Evolutionary conservation across 2,797 vertebrate species (phyloP).

Genomic region (Schizopygopsis malacanthus): DNA sequence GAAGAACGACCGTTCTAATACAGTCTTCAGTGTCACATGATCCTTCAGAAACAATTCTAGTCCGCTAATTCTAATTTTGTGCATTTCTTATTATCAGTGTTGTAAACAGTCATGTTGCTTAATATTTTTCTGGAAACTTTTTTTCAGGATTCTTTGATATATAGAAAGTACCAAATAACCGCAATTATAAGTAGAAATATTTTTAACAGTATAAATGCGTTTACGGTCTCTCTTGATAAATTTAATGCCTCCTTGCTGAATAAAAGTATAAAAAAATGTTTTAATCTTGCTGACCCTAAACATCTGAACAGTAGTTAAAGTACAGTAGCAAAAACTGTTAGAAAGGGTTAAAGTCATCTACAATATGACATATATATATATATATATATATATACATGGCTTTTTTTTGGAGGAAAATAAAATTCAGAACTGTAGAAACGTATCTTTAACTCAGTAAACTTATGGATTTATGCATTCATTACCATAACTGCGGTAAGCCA

Average conservation of each 20-base stretch:
- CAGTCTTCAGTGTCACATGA: not conserved
- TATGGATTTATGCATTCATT: not conserved
- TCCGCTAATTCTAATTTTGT: no score
- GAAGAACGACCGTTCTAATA: no score
- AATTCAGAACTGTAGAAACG: not conserved
- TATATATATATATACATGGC: not conserved
- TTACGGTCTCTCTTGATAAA: not conserved
- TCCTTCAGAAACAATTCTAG: not conserved
- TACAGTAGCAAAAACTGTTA: not conserved
- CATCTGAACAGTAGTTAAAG: not conserved
- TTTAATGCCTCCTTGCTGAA: not conserved
- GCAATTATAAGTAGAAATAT: no score
- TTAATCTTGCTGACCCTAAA: not conserved
- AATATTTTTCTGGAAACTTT: not conserved
- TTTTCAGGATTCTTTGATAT: no score
- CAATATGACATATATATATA: not conserved
- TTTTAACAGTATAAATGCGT: no score
- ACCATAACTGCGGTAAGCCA: not conserved
- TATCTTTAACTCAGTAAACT: not conserved
- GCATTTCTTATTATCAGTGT: not conserved
- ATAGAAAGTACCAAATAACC: no score
- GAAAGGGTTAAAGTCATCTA: not conserved
- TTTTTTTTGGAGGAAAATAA: not conserved
- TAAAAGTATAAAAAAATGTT: not conserved
- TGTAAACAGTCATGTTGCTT: not conserved